Percentiles rank a stretch among this genome's conserved stretches.
phyloP scores from a whole-genome alignment of 2,797 vertebrate genomes.

The Tolypeutes matacus region DNA sequence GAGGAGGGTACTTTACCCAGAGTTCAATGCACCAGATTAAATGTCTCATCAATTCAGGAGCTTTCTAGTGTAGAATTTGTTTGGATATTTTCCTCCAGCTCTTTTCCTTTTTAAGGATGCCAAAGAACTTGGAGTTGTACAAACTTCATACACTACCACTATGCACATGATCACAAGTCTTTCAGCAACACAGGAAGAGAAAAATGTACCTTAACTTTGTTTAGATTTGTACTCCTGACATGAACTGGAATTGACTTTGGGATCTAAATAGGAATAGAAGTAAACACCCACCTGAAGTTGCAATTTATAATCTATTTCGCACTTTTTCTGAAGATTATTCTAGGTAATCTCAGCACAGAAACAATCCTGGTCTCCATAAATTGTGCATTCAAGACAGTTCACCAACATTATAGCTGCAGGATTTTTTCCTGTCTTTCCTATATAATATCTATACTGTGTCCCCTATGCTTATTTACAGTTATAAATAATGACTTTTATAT shows the following conservation, averaged over 20 bases:
- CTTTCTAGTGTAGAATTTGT: background rate
- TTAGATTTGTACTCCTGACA: conserved; percentile 38
- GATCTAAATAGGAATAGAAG: background rate
- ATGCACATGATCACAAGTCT: background rate
- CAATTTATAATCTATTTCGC: conserved; percentile 60
- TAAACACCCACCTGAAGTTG: conserved; percentile 42
- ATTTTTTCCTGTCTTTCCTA: background rate
- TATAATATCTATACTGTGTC: background rate
- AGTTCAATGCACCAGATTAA: background rate
- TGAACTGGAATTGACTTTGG: conserved; percentile 40
- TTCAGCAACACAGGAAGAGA: background rate
- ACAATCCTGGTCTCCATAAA: conserved; percentile 40
- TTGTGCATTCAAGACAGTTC: conserved; percentile 24
- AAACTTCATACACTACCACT: background rate
- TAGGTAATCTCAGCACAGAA: conserved; percentile 55
- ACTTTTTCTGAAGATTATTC: conserved; percentile 29
- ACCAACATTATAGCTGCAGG: background rate
- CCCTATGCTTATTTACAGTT: background rate
- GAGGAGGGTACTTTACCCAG: background rate
- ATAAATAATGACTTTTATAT: conserved; percentile 9
- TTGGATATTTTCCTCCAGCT: background rate
- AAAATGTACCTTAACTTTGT: background rate
- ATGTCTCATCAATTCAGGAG: background rate
- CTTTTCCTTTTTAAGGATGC: background rate
- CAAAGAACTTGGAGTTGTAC: background rate